These are phyloP conservation scores for Elymnias hypermnestra DNA, from an alignment of 1,140 invertebrate species.

Conservation along the genomic window DNA sequence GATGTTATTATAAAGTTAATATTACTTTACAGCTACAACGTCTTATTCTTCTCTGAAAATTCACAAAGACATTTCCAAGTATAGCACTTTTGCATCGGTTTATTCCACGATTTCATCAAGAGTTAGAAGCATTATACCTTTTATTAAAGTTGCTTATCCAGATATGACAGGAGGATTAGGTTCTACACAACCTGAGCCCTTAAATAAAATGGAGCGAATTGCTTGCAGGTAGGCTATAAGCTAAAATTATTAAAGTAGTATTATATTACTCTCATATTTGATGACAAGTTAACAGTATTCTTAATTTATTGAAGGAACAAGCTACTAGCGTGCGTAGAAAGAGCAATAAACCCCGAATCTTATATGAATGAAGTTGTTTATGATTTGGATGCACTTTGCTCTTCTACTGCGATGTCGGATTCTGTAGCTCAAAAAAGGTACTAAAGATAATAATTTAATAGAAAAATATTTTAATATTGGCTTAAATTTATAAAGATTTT, in stretches of 20 bases:
- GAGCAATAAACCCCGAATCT: slow-evolving; percentile 77
- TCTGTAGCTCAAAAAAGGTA: slow-evolving; percentile 46
- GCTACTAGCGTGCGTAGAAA: slow-evolving; percentile 78
- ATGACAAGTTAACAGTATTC: slow-evolving; percentile 6
- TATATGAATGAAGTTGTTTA: slow-evolving; percentile 83
- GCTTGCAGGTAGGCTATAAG: slow-evolving; percentile 74
- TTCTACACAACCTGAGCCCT: slow-evolving; percentile 74
- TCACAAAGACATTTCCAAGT: slow-evolving; percentile 61
- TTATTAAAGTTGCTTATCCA: slow-evolving; percentile 87
- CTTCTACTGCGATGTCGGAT: slow-evolving; percentile 18
- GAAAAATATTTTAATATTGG: too few species aligned
- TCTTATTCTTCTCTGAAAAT: slow-evolving; percentile 60
- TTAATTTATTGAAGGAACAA: slow-evolving; percentile 65
- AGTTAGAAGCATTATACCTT: slow-evolving; percentile 80
- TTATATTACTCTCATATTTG: too few species aligned
- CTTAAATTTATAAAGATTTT: too few species aligned
- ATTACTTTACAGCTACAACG: slow-evolving; percentile 48
- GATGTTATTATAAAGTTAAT: too few species aligned
- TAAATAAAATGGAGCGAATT: slow-evolving; percentile 80
- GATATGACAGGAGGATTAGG: slow-evolving; percentile 80
- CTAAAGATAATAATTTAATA: background rate
- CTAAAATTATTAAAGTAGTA: too few species aligned
- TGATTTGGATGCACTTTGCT: slow-evolving; percentile 81
- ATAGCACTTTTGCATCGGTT: slow-evolving; percentile 42
- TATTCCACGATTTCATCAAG: slow-evolving; percentile 66